Conservation (phyloP, 2,888 invertebrate genomes). For the Eupithecia vulgata region DNA sequence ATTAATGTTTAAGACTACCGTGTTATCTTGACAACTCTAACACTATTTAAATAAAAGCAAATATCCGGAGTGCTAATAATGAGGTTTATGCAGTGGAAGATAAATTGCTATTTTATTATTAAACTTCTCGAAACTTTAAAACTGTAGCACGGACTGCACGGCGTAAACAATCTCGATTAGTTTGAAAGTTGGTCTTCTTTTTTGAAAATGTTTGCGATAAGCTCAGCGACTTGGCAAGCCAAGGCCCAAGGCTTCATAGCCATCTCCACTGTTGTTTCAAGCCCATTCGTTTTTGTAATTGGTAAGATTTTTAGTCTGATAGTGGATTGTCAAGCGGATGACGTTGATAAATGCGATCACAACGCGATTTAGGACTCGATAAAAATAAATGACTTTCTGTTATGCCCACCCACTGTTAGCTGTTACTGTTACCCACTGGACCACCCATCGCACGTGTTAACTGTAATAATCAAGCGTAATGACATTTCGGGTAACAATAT, state of each 20-base stretch:
- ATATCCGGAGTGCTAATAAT: background rate
- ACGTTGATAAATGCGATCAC: constrained; percentile 27
- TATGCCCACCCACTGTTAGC: background rate
- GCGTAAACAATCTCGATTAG: background rate
- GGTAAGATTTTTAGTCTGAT: constrained; percentile 7
- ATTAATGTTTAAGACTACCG: background rate
- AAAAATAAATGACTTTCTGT: constrained; percentile 30
- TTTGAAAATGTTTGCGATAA: background rate
- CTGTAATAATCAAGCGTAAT: background rate
- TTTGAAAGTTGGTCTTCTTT: background rate
- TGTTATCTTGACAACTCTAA: background rate
- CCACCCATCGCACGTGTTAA: background rate
- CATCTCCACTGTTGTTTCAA: background rate
- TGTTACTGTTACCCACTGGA: background rate
- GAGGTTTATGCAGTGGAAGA: background rate
- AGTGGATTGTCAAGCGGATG: constrained; percentile 14
- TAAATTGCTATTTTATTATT: background rate
- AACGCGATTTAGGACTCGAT: constrained; percentile 28
- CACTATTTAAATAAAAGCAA: background rate
- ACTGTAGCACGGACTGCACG: background rate
- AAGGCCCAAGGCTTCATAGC: background rate
- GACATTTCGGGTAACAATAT: background rate
- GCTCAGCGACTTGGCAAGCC: background rate
- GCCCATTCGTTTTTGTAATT: background rate
- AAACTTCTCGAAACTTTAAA: background rate